Base-by-base conservation (phyloP, 2,888 invertebrate species). In the Anticlea derivata region DNA sequence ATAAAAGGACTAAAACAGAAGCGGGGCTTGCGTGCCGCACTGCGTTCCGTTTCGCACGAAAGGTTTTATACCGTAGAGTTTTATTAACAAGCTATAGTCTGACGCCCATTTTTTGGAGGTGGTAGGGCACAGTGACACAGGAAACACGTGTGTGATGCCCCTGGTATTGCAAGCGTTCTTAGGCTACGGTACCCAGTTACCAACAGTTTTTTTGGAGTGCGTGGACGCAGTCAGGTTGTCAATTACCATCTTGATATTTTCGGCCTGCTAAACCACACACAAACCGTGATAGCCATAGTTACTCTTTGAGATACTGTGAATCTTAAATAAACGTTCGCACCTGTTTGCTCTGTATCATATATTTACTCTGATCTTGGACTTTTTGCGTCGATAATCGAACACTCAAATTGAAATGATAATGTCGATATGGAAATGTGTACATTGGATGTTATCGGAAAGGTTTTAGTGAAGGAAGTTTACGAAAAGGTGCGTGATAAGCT, bases 41-140 rank as follows among this genome's bases (percentile, higher is more conserved):
- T 67, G 72, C 78, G 82, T 75, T 78, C 73, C 75, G 73, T 73
- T 84, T 80, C 74, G 77, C 85, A 81, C 83, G 80, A 77, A 73
- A 44, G 34, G 26, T 13, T 53, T 47, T 44, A 10, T 1, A 20
- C 7, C 39, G 26, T 6, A 35, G 55, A 55, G 44, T 26, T 0
- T 0, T 48, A 26, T 5, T 13, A 34, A 4, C 24, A 11, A 10
- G 26, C 43, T 48, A 48, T 44, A 26, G 44, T n/a, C n/a, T n/a
- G n/a, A n/a, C n/a, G n/a, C n/a, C n/a, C n/a, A n/a, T n/a, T n/a
- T n/a, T n/a, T n/a, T n/a, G n/a, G n/a, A n/a, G n/a, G n/a, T n/a
- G n/a, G n/a, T n/a, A n/a, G n/a, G n/a, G n/a, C n/a, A n/a, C n/a
- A n/a, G n/a, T n/a, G n/a, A n/a, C n/a, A n/a, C n/a, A n/a, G n/a